Evolutionary conservation across 2,113 vertebrate species (phyloP), one percentile per base, ranked within the genome.

Genomic region (Forbesichthys agassizii): DNA sequence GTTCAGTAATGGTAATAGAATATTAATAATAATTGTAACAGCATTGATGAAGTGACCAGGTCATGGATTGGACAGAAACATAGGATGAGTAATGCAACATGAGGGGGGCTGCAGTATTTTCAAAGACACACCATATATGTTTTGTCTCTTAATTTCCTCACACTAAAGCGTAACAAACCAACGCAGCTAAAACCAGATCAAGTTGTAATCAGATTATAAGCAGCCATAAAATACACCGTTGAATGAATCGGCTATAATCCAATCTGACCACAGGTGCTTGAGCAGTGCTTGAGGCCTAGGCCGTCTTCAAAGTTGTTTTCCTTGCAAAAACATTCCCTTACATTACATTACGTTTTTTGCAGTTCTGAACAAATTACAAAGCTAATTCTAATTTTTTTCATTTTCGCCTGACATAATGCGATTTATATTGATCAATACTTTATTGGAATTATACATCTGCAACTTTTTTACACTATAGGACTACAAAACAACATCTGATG

Each of bases 141-240:
- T 9, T 71, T 20, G 27, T 14, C 11, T 56, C 57, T 33, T 33
- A 14, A 59, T n/a, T 74, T 48, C 62, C 57, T 20, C 10, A 83
- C 36, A 42, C 36, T 42, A 42, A 42, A 5, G 36, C 36, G 11
- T 59, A 66, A 74, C 20, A 81, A 68, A 61, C 33, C 52, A 85
- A 69, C 53, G 48, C 59, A 74, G 48, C 60, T 66, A 42, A 77
- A 64, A 77, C 83, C 62, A 75, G 61, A 64, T 69, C 42, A 33
- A 62, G 73, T 61, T 80, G 68, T 73, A 74, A 77, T 81, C 52
- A 74, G 64, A 86, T 84, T 68, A 49, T 10, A 83, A 53, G n/a
- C 73, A 63, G 75, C 77, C 60, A 87, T 82, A 80, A 85, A 75
- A 59, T 74, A 68, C 61, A 46, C 69, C 64, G 57, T 56, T 66